phyloP scores from a whole-genome alignment of 2,113 vertebrate species.

The Danionella cerebrum region DNA sequence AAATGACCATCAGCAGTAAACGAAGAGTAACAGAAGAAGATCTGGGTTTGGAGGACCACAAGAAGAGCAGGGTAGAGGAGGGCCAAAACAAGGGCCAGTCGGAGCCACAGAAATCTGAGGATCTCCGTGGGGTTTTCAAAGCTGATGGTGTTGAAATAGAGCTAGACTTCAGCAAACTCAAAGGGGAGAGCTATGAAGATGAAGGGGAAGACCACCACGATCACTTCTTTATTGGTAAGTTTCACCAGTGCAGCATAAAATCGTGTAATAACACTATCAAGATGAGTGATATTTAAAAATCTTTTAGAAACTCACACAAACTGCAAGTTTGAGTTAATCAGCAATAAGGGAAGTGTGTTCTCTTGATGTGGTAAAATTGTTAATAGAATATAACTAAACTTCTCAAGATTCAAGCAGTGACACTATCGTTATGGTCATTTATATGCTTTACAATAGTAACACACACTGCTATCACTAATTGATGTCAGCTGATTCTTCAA shows the following conservation, averaged over 20 bases:
- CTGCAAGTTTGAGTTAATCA: no score
- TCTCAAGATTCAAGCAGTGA: no score
- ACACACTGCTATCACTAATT: no score
- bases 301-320: no score
- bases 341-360: no score
- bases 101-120: conserved; percentile 13
- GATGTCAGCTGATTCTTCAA: no score
- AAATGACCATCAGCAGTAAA: conserved; percentile 47
- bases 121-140: conserved; percentile 50
- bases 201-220: conserved; percentile 33
- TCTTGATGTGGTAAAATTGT: no score
- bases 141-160: conserved; percentile 56
- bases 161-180: conserved; percentile 48
- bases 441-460: no score
- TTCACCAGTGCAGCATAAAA: background rate
- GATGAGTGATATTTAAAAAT: no score
- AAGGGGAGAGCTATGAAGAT: background rate
- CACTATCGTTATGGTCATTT: no score
- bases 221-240: conserved; percentile 60
- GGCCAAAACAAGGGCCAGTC: background rate
- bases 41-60: conserved; percentile 48
- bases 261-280: no score
- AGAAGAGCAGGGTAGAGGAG: conserved; percentile 48
- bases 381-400: no score
- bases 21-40: conserved; percentile 40